Conservation (phyloP, 2,797 vertebrate species). For the Ctenopoma kingsleyae region DNA sequence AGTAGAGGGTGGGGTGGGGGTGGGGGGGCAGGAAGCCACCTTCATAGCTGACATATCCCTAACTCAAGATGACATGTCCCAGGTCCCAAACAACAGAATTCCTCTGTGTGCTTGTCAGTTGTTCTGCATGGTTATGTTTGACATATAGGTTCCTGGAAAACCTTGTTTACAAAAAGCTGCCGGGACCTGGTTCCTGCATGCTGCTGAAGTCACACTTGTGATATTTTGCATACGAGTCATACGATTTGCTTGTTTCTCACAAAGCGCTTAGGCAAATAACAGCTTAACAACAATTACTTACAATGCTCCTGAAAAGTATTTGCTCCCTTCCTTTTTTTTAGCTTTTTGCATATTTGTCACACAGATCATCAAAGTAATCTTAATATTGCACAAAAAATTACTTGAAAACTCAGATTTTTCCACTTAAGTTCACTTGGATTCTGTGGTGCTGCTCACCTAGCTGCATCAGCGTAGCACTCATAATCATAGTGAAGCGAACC, state of each 20-base stretch:
- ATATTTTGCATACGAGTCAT: constrained; percentile 46
- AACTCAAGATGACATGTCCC: constrained; percentile 56
- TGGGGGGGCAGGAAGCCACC: constrained; percentile 47
- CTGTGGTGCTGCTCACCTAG: constrained; percentile 40
- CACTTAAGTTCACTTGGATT: constrained; percentile 11
- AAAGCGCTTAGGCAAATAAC: constrained; percentile 46
- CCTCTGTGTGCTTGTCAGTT: constrained; percentile 30
- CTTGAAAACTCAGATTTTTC: too few relatives aligned
- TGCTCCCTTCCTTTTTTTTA: not conserved
- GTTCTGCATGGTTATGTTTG: constrained; percentile 61
- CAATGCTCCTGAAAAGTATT: not conserved
- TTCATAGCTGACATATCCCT: constrained; percentile 40
- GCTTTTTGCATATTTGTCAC: too few relatives aligned
- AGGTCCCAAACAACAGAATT: constrained; percentile 62
- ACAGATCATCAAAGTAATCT: too few relatives aligned
- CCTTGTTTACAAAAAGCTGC: constrained; percentile 55
- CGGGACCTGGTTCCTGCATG: constrained; percentile 29
- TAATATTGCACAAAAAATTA: too few relatives aligned
- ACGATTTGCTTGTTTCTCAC: constrained; percentile 43
- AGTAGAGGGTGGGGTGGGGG: constrained; percentile 10
- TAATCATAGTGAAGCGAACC: constrained; percentile 56
- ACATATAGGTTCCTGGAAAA: constrained; percentile 53
- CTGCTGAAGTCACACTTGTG: constrained; percentile 6
- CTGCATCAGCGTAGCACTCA: constrained; percentile 41
- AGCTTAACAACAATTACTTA: constrained; percentile 23